Conservation (phyloP, 2,888 invertebrate genomes). For the Phyto melanocephala region DNA sequence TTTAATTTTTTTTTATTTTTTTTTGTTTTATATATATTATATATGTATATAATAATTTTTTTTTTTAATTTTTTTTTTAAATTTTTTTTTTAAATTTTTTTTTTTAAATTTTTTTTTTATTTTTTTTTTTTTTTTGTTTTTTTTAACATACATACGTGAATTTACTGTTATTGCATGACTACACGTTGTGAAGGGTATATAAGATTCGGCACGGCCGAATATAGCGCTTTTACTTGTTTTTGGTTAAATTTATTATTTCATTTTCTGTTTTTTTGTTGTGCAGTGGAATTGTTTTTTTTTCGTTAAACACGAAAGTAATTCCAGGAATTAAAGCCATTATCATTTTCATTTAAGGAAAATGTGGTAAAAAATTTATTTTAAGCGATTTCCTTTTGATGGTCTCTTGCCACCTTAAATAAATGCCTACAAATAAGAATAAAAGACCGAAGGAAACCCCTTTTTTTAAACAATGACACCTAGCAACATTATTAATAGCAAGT, state of each 20-base stretch:
- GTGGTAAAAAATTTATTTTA: slow-evolving; percentile 44
- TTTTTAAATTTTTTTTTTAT: too few relatives aligned
- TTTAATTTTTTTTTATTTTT: too few relatives aligned
- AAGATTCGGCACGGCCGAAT: too few relatives aligned
- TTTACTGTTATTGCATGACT: too few relatives aligned
- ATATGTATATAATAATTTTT: too few relatives aligned
- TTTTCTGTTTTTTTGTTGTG: slow-evolving; percentile 50
- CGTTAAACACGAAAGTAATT: not conserved
- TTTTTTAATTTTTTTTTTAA: too few relatives aligned
- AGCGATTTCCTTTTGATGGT: slow-evolving; percentile 73
- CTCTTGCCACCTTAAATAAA: slow-evolving; percentile 71
- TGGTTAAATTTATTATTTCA: slow-evolving; percentile 52
- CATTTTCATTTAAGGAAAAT: slow-evolving; percentile 35
- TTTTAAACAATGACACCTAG: not conserved
- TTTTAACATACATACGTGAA: too few relatives aligned
- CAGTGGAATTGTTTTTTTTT: slow-evolving; percentile 11
- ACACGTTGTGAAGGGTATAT: too few relatives aligned
- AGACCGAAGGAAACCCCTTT: not conserved
- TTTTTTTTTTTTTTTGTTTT: too few relatives aligned
- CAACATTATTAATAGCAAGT: not conserved
- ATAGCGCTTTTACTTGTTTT: too few relatives aligned
- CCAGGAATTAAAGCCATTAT: slow-evolving; percentile 56
- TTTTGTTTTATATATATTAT: too few relatives aligned
- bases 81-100: too few relatives aligned
- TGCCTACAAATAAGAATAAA: slow-evolving; percentile 66